Evolutionary conservation across 2,113 vertebrate species (phyloP), one percentile per base, ranked within the genome.

Genomic region (Gorsachius goisagi): DNA sequence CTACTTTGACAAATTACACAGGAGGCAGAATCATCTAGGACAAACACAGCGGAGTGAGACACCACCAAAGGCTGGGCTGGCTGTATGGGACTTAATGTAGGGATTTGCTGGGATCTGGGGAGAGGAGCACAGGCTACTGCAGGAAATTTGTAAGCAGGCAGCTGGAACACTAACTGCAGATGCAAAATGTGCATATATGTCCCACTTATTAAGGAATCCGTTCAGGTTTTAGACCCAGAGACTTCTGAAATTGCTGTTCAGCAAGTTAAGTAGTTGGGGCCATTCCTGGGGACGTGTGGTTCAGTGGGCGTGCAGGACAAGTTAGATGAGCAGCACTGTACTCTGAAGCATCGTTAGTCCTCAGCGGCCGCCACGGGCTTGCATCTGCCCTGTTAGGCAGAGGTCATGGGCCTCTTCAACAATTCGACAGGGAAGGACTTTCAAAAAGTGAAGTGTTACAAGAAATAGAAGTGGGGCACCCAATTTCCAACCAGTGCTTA

Each of bases 311-410:
- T 55, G 71, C 45, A n/a, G 62, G 55, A 44, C 37, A 30, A 24
- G 20, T 12, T 27, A 18, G 37, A 32, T 9, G 35, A 37, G 24
- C 15, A 14, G n/a, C 3, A 62, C 32, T 22, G 28, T 28, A 1
- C 33, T 26, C 10, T 32, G 19, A 15, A 58, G 12, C 13, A 8
- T 23, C 2, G 7, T 37, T 72, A 19, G 18, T 69, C 35, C 28
- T 8, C 1, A 5, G 2, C 0, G 11, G 55, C 19, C 15, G 8
- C 33, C 1, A 0, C 0, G 1, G 45, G 32, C 22, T 83, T 27
- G 27, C 17, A 6, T 37, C 52, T 58, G 39, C 49, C 59, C n/a
- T 35, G 11, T 5, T 9, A 16, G 33, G 24, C 49, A 58, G 20
- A 62, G 59, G 9, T 16, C 37, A 7, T 6, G 63, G 47, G 17